Percentiles rank a stretch among this genome's conserved stretches.
Conservation (phyloP, 2,888 invertebrate genomes). For the Dioctria linearis region DNA sequence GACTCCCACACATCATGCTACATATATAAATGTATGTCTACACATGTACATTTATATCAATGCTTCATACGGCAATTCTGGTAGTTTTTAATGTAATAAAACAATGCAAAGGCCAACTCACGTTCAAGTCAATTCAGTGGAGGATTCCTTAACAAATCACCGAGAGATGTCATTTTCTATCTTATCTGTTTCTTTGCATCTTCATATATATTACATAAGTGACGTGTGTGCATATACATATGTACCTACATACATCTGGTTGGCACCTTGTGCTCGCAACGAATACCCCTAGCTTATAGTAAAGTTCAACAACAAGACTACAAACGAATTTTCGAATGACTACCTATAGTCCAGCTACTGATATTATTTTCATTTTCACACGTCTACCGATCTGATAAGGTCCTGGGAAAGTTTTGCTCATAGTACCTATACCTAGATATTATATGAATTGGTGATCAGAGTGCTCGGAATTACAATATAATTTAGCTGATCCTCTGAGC, state of each 20-base stretch:
- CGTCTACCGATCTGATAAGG: constrained; percentile 1
- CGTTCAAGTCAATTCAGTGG: constrained; percentile 9
- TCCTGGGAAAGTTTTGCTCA: constrained; percentile 1
- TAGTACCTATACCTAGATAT: too few species aligned
- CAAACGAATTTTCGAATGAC: too few species aligned
- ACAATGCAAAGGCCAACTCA: constrained; percentile 39
- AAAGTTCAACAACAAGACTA: not conserved
- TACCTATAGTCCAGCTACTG: not conserved
- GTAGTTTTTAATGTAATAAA: not conserved
- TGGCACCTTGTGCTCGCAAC: not conserved
- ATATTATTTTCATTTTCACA: not conserved
- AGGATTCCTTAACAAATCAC: constrained; percentile 25
- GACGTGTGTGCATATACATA: not conserved
- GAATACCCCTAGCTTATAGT: not conserved
- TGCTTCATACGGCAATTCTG: not conserved
- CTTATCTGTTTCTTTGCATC: constrained; percentile 15
- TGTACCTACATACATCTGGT: not conserved
- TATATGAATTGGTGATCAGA: not conserved
- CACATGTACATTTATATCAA: too few species aligned
- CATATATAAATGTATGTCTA: too few species aligned
- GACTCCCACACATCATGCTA: constrained; percentile 10
- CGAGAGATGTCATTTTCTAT: constrained; percentile 8
- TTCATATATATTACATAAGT: not conserved
- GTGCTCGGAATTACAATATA: constrained; percentile 5
- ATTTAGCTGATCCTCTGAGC: constrained; percentile 2